These are phyloP conservation scores for Odontocolon sp. DNA, from an alignment of 2,888 invertebrate genomes.

Conservation along the genomic window DNA sequence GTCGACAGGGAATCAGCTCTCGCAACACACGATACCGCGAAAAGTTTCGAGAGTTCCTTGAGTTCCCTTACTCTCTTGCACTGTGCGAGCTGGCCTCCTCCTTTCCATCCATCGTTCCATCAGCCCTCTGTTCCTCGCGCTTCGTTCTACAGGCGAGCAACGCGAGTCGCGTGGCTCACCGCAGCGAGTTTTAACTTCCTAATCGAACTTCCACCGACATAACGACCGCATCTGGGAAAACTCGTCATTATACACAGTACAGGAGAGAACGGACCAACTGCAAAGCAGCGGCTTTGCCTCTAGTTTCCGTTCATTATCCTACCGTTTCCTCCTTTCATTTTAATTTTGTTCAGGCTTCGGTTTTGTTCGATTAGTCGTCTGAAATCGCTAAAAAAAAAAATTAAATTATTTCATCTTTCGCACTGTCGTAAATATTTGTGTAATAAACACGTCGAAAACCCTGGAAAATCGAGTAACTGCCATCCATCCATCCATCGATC, in stretches of 20 bases:
- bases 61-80: slow-evolving; percentile 1
- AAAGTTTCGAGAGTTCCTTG: slow-evolving; percentile 54
- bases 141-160: neutral
- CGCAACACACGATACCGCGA: slow-evolving; percentile 41
- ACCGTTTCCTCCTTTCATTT: neutral
- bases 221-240: slow-evolving; percentile 54
- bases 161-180: slow-evolving; percentile 35
- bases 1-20: slow-evolving; percentile 40
- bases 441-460: neutral
- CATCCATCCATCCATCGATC: slow-evolving; percentile 43
- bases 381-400: slow-evolving; percentile 11
- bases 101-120: slow-evolving; percentile 21
- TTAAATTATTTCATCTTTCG: neutral
- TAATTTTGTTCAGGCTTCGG: no score
- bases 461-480: slow-evolving; percentile 1
- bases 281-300: neutral
- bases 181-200: slow-evolving; percentile 57
- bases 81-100: neutral
- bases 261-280: neutral
- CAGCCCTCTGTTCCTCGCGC: slow-evolving; percentile 8
- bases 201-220: slow-evolving; percentile 54
- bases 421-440: no score
- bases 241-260: slow-evolving; percentile 23
- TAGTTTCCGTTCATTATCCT: neutral
- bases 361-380: slow-evolving; percentile 33